These are phyloP conservation scores for Spodoptera picta DNA, from an alignment of 2,888 invertebrate species.

Conservation along the genomic window DNA sequence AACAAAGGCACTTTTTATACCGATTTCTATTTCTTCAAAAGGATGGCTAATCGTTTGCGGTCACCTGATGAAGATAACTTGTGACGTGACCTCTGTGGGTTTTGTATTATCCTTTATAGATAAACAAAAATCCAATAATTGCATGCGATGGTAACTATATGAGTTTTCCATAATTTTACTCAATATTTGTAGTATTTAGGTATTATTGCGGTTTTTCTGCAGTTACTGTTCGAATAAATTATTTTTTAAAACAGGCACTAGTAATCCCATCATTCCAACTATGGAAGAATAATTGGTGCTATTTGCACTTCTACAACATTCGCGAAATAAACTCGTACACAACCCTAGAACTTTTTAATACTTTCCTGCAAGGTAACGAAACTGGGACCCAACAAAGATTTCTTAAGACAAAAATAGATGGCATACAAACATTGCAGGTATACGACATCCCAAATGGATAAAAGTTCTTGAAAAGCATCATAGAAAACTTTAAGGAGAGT, in stretches of 20 bases:
- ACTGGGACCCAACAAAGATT: constrained; percentile 20
- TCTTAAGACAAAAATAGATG: constrained; percentile 21
- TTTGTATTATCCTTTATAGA: background rate
- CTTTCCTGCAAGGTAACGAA: constrained; percentile 15
- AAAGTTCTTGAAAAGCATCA: constrained; percentile 34
- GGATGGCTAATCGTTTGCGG: constrained; percentile 26
- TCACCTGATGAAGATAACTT: constrained; percentile 25
- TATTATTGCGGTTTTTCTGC: no score
- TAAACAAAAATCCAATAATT: background rate
- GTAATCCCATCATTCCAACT: background rate
- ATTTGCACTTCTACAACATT: constrained; percentile 4
- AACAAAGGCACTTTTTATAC: constrained; percentile 33
- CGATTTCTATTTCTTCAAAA: constrained; percentile 39
- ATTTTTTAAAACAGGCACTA: no score
- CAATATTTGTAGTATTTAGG: no score
- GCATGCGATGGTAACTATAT: no score
- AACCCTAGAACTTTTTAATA: constrained; percentile 21
- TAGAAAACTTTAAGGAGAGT: constrained; percentile 17
- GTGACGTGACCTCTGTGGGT: constrained; percentile 20
- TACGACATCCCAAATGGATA: constrained; percentile 20
- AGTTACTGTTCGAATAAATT: no score
- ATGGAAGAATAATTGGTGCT: constrained; percentile 12
- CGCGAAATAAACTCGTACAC: constrained; percentile 5
- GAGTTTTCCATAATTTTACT: no score
- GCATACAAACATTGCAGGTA: constrained; percentile 26